These are phyloP conservation scores for Sternarchorhynchus goeldii DNA, from an alignment of 2,797 vertebrate genomes.

Conservation along the genomic window DNA sequence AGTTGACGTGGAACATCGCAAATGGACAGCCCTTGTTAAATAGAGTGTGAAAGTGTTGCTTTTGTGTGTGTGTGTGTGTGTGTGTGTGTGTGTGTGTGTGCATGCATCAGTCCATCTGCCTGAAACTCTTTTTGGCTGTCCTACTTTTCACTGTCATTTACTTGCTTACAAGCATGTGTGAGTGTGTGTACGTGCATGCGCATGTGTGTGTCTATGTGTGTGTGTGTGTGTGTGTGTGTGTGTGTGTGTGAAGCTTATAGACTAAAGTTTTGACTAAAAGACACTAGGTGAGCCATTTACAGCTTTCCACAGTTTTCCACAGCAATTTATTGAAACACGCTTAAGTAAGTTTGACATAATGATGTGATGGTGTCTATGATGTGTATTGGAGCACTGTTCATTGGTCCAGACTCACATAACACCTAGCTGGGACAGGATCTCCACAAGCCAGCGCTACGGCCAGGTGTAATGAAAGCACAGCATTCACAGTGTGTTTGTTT, in stretches of 20 bases:
- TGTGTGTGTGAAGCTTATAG: constrained; percentile 4
- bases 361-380: not conserved
- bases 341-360: too few relatives aligned
- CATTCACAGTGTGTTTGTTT: too few relatives aligned
- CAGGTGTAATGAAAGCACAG: too few relatives aligned
- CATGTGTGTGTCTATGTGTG: not conserved
- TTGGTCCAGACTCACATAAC: not conserved
- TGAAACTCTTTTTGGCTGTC: constrained; percentile 28
- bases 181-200: not conserved
- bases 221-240: not conserved
- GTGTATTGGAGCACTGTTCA: not conserved
- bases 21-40: constrained; percentile 41
- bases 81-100: constrained; percentile 19
- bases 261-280: not conserved
- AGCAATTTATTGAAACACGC: not conserved
- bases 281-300: not conserved
- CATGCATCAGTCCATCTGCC: constrained; percentile 23
- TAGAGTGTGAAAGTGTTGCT: constrained; percentile 32
- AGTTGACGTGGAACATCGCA: constrained; percentile 40
- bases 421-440: too few relatives aligned
- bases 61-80: constrained; percentile 2
- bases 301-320: not conserved
- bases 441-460: not conserved
- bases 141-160: constrained; percentile 39
- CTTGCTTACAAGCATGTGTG: not conserved